Base-by-base conservation (phyloP, 2,113 vertebrate genomes). In the Strigops habroptila region DNA sequence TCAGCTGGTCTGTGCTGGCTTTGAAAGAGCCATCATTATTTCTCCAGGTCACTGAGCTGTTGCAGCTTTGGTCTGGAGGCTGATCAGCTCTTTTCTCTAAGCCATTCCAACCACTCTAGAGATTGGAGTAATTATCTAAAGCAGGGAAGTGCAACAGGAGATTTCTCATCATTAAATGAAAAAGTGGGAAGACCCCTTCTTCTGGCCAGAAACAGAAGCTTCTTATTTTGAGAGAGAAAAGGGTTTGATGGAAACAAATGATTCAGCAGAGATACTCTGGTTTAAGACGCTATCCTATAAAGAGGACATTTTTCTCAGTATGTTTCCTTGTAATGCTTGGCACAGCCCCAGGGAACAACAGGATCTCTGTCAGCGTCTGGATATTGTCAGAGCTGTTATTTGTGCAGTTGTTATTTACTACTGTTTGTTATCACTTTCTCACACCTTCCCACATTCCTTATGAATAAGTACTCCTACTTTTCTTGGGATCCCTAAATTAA, bases 11-110 rank as follows among this genome's bases (percentile, higher is more conserved):
- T 82, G 37, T 22, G 31, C 67, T 81, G 16, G 17, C 79, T 95
- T 67, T 94, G 85, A 94, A 93, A 91, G 35, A 91, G 37, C 46
- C 67, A 48, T 52, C 43, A 74, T 77, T 88, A 93, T 90, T 95
- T 86, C 68, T 76, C 68, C 76, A 94, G 82, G 70, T 89, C 11
- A 1, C 68, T 90, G 82, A 96, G 71, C 82, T 88, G 31, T 44
- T 82, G 71, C 41, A 73, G 63, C 37, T 94, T 89, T 68, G 79
- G 46, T 80, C 67, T 83, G 30, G 46, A 93, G 88, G 59, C 53
- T 79, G 63, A 85, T 85, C 57, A 53, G 28, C 14, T 67, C 18
- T 60, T 87, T 95, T 44, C 44, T 24, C 68, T 90, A 39, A 91
- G 51, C 28, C 23, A 24, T 88, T 67, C 55, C 63, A 86, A 59